phyloP scores from a whole-genome alignment of 53 echinoderm and acorn worm genomes.

The Mesocentrotus franciscanus region DNA sequence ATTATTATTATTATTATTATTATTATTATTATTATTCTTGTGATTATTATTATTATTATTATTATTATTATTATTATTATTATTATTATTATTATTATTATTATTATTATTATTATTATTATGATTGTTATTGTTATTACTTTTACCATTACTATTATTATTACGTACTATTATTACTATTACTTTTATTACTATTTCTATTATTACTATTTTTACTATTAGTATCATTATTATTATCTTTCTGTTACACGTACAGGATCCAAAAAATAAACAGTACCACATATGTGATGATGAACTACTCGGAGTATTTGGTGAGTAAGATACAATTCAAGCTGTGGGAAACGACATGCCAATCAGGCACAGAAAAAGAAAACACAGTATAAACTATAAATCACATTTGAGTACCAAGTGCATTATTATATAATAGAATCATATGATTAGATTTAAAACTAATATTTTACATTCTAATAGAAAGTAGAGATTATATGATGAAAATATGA shows the following conservation, averaged over 20 bases:
- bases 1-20: no score
- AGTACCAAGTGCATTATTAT: neutral
- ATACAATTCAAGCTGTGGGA: neutral
- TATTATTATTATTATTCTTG: neutral
- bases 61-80: no score
- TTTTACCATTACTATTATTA: no score
- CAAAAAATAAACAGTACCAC: slow-evolving; percentile 86
- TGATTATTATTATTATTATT: no score
- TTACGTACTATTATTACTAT: no score
- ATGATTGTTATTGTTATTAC: no score
- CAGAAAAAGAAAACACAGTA: neutral
- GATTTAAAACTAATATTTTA: no score
- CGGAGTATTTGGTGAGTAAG: slow-evolving; percentile 81
- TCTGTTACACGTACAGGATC: slow-evolving; percentile 68
- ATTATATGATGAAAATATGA: neutral
- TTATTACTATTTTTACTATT: no score
- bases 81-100: no score
- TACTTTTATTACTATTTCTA: no score
- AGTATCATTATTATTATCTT: neutral
- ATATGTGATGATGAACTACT: slow-evolving; percentile 91
- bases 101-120: no score
- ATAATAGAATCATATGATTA: neutral
- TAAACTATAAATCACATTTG: neutral
- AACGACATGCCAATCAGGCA: neutral
- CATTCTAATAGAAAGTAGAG: neutral